Evolutionary conservation across 2,797 vertebrate species (phyloP), one percentile per base, ranked within the genome.

Genomic region (Chelon labrosus): DNA sequence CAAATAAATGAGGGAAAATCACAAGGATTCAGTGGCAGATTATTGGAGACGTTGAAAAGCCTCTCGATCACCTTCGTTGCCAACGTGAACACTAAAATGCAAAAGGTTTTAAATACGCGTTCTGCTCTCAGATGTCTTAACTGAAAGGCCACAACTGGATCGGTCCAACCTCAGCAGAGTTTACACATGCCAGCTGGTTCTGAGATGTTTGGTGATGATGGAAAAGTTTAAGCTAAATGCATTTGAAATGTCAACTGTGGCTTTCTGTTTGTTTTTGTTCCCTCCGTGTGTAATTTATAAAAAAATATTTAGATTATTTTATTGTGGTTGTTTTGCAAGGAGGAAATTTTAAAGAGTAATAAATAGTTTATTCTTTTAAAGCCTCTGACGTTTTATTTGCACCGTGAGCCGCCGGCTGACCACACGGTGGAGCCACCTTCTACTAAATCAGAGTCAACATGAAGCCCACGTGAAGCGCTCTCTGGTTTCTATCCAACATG

Each of bases 261-360:
- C 46, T 47, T 17, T 47, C 44, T n/a, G 44, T 17, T 17, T 39
- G 4, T 56, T 53, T 56, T 11, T 47, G 17, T 64, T 65, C 4
- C 73, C n/a, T 66, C 37, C 22, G 66, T 81, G 11, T 82, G 10
- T 90, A 76, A 86, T 79, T 87, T 89, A 85, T 90, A 14, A 73
- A 61, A 71, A 22, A 31, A 3, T 31, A 31, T 31, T 5, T 79
- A 4, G 11, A 59, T 56, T 77, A 60, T 75, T 58, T 31, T 77
- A 49, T 73, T 74, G 19, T 31, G 31, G 7, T 49, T 69, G 67
- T 3, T 42, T 47, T 69, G 66, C 27, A 41, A 4, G 7, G 16
- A 50, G 2, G 12, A 3, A 46, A 16, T 31, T 31, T 31, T 1
- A 54, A 60, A 42, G 6, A 50, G 1, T 17, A 59, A 82, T 77